Evolutionary conservation across 1,140 invertebrate species (phyloP).

Genomic region (Halictus rubicundus): DNA sequence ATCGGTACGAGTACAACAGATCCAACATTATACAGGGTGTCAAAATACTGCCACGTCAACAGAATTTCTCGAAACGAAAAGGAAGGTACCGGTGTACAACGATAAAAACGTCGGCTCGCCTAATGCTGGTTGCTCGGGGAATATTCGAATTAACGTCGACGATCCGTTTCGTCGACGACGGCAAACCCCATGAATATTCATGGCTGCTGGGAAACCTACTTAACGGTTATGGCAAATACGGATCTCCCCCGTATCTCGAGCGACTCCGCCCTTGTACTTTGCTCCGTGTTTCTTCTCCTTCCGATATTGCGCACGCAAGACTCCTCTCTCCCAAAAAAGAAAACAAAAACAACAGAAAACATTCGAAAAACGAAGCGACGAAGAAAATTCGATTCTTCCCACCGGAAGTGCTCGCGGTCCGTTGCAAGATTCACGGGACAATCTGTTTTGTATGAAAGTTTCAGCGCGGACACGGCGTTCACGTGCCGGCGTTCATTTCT

Average conservation of each 20-base stretch:
- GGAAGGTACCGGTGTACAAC: too few species aligned
- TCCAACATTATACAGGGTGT: too few species aligned
- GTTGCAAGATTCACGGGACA: neutral
- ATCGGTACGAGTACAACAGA: neutral
- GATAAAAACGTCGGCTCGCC: neutral
- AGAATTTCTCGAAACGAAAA: neutral
- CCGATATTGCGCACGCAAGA: too few species aligned
- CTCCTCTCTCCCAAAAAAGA: too few species aligned
- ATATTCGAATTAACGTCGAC: slow-evolving; percentile 7
- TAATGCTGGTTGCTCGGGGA: neutral
- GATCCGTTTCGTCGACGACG: neutral
- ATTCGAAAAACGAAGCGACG: too few species aligned
- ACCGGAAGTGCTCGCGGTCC: too few species aligned
- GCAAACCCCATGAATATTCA: slow-evolving; percentile 10
- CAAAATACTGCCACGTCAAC: too few species aligned
- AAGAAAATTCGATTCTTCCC: too few species aligned
- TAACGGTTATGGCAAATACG: slow-evolving; percentile 13
- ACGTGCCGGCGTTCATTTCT: neutral
- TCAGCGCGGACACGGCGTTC: neutral
- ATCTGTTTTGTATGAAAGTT: neutral
- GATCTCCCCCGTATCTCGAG: neutral
- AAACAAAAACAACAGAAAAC: too few species aligned
- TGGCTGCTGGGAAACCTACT: neutral
- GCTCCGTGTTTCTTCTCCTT: neutral
- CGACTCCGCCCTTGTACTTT: neutral